Evolutionary conservation across 23 tunicate species (phyloP), one percentile per base, ranked within the genome.

Genomic region (Halocynthia aurantium): DNA sequence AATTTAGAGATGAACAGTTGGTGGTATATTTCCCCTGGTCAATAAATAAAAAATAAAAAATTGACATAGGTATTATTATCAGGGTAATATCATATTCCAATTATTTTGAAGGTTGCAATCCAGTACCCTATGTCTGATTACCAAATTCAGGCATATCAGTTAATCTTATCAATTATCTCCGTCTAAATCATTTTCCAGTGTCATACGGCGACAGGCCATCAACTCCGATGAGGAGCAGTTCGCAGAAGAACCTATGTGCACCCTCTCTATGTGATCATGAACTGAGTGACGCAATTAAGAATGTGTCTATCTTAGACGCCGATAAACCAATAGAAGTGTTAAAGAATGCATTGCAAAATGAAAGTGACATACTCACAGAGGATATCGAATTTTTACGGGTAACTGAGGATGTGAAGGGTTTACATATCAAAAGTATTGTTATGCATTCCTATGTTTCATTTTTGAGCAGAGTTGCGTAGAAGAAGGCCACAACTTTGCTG

Each of bases 361-460:
- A 92, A 72, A 77, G 98, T 73, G 75, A 78, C 51, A 71, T 80
- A 60, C 78, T 92, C 69, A 78, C 79, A 65, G 55, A 77, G 8
- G 98, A 92, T 54, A 86, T 92, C 51, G 82, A 92, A 50, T 92
- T 83, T 82, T 69, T 92, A 52, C 91, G 89, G 76, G 98, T 74
- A 54, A 74, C 64, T 58, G 64, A 13, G 17, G 64, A 4, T n/a
- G 17, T 13, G 2, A 58, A 58, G 64, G n/a, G 2, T 13, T 58
- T 13, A 58, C n/a, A n/a, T 13, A 58, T 13, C n/a, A 58, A 58
- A 58, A 58, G 17, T 58, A 13, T 58, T 15, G 31, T 65, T 65
- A 20, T 10, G 9, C 31, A 65, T 49, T 9, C 22, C 17, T 20
- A 20, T 9, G 22, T 65, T 70, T 21, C 44, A 31, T 31, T 1